Evolutionary conservation across 1,140 invertebrate genomes (phyloP), one percentile per base, ranked within the genome.

Genomic region (Asbolus verrucosus): DNA sequence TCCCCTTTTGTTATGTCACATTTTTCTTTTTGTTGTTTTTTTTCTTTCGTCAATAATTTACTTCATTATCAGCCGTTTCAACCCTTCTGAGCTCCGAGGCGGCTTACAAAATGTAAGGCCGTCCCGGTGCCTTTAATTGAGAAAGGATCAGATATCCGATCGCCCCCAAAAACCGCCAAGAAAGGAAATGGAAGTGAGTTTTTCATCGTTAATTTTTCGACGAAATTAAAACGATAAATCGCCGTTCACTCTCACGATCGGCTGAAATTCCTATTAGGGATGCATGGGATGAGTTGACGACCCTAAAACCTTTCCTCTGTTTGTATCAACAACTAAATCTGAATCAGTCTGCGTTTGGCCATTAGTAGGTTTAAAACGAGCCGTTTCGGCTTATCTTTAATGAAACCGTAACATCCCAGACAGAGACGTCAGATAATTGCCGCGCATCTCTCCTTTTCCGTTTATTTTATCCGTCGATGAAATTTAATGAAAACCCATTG

Each of bases 171-270:
- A 36, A 2, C 33, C 6, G 6, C 33, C 27, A 4, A 30, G 27
- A 36, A 36, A 36, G 33, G 33, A 36, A 36, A 36, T 36, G 33
- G 11, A 36, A 36, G n/a, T 30, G 27, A 5, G 27, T 30, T 30
- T 30, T 30, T 8, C 27, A 30, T 8, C 33, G 11, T 11, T 36
- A 36, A 36, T 36, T 36, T 36, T 36, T 36, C 33, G 5, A n/a
- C 33, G 11, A n/a, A 36, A 6, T 36, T 6, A 36, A 36, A 36
- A 11, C 33, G 33, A 36, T 36, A 36, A 36, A 36, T 36, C 11
- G 33, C 9, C 4, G n/a, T n/a, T 30, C 27, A 4, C 27, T 30
- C 9, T 30, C 27, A 8, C 4, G 9, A 30, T 36, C 5, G 6
- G 33, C 11, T 4, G 33, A 36, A 36, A 36, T 5, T 36, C 33